Evolutionary conservation across 2,888 invertebrate genomes (phyloP).

Genomic region (Ectemnius lituratus): DNA sequence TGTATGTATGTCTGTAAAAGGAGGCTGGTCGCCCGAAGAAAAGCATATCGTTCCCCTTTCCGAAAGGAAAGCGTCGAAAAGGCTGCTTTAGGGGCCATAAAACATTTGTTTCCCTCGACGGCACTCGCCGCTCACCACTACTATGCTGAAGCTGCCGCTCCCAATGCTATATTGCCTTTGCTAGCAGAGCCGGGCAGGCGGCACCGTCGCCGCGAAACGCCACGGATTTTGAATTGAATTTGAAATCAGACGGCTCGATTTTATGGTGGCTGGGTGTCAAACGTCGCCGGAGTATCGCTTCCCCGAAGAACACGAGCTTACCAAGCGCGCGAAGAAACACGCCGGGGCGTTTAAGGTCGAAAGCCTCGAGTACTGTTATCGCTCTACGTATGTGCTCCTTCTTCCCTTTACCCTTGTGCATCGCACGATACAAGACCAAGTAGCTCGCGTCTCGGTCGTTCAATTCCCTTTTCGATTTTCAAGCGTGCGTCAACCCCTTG

Average conservation of each 20-base stretch:
- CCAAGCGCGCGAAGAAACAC: constrained; percentile 24
- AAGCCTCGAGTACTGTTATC: constrained; percentile 52
- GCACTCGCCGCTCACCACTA: constrained; percentile 37
- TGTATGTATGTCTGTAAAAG: constrained; percentile 26
- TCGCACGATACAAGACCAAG: constrained; percentile 39
- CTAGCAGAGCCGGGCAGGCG: no score
- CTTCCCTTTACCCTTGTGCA: constrained; percentile 20
- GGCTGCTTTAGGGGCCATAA: constrained; percentile 73
- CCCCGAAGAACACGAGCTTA: constrained; percentile 30
- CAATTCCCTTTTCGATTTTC: constrained; percentile 57
- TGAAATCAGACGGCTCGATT: constrained; percentile 74
- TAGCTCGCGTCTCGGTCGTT: constrained; percentile 39
- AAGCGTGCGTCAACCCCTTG: constrained; percentile 6
- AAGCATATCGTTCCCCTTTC: constrained; percentile 42
- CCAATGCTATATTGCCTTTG: constrained; percentile 64
- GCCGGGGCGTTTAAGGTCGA: constrained; percentile 35
- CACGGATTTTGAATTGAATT: constrained; percentile 75
- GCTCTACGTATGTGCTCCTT: constrained; percentile 42
- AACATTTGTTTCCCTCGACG: constrained; percentile 74
- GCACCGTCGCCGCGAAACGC: constrained; percentile 44
- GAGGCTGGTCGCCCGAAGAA: constrained; percentile 1
- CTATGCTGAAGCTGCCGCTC: not conserved
- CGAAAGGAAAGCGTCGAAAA: constrained; percentile 63
- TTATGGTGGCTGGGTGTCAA: constrained; percentile 71
- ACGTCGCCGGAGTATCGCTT: constrained; percentile 60